Evolutionary conservation across 2,797 vertebrate species (phyloP).

Genomic region (Falco naumanni): DNA sequence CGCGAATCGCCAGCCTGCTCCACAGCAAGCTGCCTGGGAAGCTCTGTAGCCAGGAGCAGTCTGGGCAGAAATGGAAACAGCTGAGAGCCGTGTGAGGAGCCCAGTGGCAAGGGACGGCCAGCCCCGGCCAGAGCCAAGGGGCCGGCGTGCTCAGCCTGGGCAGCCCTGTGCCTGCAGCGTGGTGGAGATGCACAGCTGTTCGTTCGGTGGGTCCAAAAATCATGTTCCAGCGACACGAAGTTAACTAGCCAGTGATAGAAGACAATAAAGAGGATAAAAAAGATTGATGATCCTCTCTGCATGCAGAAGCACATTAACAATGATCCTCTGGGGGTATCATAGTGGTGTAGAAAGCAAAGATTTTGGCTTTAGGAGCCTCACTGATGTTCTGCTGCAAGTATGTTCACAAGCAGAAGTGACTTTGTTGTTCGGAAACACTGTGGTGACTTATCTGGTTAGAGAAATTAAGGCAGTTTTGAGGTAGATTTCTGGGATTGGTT

Average conservation of each 20-base stretch:
- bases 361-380: background rate
- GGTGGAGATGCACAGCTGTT: background rate
- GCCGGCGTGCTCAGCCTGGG: fast-evolving
- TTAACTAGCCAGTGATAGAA: background rate
- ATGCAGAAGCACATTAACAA: background rate
- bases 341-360: background rate
- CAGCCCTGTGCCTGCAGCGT: fast-evolving
- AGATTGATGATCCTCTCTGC: background rate
- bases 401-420: background rate
- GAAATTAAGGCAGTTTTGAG: background rate
- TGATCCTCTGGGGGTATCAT: background rate
- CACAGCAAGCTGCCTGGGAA: background rate
- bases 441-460: background rate
- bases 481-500: background rate
- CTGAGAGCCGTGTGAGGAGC: background rate
- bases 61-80: background rate
- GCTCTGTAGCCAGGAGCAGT: background rate
- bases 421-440: background rate
- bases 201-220: background rate
- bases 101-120: background rate
- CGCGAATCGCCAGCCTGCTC: fast-evolving
- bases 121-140: background rate
- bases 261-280: background rate
- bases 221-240: background rate
- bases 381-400: background rate